These are phyloP conservation scores for Strigops habroptila DNA, from an alignment of 2,113 vertebrate species.

Conservation along the genomic window DNA sequence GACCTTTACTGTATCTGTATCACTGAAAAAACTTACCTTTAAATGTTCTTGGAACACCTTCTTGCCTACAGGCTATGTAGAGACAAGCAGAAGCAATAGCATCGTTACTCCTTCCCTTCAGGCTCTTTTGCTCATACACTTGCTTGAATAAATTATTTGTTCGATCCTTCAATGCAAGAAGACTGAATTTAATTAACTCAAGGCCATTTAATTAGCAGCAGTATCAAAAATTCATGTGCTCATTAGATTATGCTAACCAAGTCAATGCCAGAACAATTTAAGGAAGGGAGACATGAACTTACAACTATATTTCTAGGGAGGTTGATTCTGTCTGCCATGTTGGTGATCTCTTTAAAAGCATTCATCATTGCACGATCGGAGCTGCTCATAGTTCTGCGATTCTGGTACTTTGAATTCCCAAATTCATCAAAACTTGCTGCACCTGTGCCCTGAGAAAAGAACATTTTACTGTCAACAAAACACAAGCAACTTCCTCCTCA, in stretches of 20 bases:
- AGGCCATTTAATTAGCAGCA: conserved; percentile 73
- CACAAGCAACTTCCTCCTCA: not conserved
- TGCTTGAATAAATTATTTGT: conserved; percentile 99
- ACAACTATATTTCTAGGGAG: conserved; percentile 97
- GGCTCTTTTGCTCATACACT: conserved; percentile 98
- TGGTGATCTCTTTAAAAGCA: conserved; percentile 97
- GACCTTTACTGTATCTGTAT: not conserved
- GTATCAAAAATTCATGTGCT: conserved; percentile 73
- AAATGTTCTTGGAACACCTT: conserved; percentile 96
- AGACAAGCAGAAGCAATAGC: conserved; percentile 98
- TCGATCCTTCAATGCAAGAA: conserved; percentile 87
- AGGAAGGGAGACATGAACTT: conserved; percentile 64
- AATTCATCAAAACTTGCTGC: conserved; percentile 98
- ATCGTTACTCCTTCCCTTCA: conserved; percentile 97
- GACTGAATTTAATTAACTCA: conserved; percentile 72
- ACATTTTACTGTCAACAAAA: not conserved
- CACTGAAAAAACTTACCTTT: conserved; percentile 83
- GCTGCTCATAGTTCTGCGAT: conserved; percentile 97
- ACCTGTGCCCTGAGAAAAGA: conserved; percentile 86
- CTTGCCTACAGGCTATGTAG: conserved; percentile 98
- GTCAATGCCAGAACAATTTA: conserved; percentile 57
- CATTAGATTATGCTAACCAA: conserved; percentile 73
- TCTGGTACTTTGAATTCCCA: conserved; percentile 98
- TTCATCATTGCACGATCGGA: conserved; percentile 98
- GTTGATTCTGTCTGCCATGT: conserved; percentile 99